Base-by-base conservation (phyloP, 2,888 invertebrate species). In the Sturmia bella region DNA sequence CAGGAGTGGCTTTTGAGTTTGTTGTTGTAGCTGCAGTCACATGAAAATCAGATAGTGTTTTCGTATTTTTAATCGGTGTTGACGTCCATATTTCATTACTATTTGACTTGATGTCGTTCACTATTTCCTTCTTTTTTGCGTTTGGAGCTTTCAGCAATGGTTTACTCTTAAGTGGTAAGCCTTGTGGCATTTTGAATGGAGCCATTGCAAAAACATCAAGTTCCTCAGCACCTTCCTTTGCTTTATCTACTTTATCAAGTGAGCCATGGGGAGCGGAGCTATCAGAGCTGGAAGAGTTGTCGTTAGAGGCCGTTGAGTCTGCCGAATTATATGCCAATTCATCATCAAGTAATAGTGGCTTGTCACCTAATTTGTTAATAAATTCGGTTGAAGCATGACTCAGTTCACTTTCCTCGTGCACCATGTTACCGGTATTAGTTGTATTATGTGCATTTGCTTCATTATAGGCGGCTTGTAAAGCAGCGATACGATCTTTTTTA, bases 301-400 rank as follows among this genome's bases (percentile, higher is more conserved):
- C 56, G 57, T 86, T 86, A 0, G 85, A 85, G 32, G 66, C 70
- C 15, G 78, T 87, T 37, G 86, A 86, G 37, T 90, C 89, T 19
- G 90, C 92, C 39, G 91, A 92, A 24, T 94, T 93, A 0, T 93
- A 93, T 85, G 95, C 94, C n/a, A 95, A 89, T 86, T 96, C 96
- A 88, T 96, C 95, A 87, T 96, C 96, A 72, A 95, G 92, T 4
- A 96, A 89, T 45, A 96, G 89, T 1, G 96, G 96, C 84, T 93
- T 93, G 82, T 95, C 95, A 0, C 95, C 96, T 85, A 95, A 95
- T 85, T 94, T 94, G 88, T 95, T 95, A 0, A 95, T 94, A 6
- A 95, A 93, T 81, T 95, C 93, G 78, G 87, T 89, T 37, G 90
- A 90, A 2, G 88, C 87, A 43, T 91, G 89, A 77, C 91, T 91